These are phyloP conservation scores for Lycodopsis pacificus DNA, from an alignment of 2,797 vertebrate species.

Conservation along the genomic window DNA sequence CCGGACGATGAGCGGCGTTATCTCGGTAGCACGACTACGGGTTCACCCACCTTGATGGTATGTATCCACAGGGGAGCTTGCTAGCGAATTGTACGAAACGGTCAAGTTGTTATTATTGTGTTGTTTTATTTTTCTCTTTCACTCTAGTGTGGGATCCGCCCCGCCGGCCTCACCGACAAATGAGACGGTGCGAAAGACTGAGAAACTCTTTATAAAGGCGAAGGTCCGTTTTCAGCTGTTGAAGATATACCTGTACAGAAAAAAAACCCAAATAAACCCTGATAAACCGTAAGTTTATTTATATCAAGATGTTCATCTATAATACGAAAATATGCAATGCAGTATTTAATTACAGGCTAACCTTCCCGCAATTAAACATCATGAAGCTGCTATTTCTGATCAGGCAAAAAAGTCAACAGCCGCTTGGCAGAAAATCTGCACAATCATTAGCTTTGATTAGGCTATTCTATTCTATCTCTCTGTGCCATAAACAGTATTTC, in stretches of 20 bases:
- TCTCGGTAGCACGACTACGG: conserved; percentile 1
- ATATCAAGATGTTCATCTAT: fast-evolving
- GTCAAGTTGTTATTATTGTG: conserved; percentile 76
- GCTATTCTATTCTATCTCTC: conserved; percentile 19
- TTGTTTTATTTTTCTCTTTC: conserved; percentile 79
- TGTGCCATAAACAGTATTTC: conserved; percentile 29
- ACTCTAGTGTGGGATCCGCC: conserved; percentile 84
- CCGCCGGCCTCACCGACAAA: conserved; percentile 90
- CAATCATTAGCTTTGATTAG: conserved; percentile 81
- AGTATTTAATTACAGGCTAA: fast-evolving
- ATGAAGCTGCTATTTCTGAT: conserved; percentile 25
- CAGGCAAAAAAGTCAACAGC: conserved; percentile 53
- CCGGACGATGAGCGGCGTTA: conserved; percentile 42
- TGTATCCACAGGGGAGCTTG: conserved; percentile 81
- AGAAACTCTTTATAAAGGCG: conserved; percentile 83
- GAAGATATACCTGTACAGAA: conserved; percentile 59
- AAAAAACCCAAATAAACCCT: not conserved
- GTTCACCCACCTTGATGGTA: conserved; percentile 80
- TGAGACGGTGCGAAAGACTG: conserved; percentile 81
- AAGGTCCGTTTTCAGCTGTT: conserved; percentile 71
- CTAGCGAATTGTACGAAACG: conserved; percentile 62
- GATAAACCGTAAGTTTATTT: fast-evolving
- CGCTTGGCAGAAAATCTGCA: conserved; percentile 74
- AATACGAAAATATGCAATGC: fast-evolving
- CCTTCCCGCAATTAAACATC: fast-evolving